Percentiles rank a stretch among this genome's conserved stretches.
Conservation (phyloP, 2,888 invertebrate species). For the Cataglyphis livida region DNA sequence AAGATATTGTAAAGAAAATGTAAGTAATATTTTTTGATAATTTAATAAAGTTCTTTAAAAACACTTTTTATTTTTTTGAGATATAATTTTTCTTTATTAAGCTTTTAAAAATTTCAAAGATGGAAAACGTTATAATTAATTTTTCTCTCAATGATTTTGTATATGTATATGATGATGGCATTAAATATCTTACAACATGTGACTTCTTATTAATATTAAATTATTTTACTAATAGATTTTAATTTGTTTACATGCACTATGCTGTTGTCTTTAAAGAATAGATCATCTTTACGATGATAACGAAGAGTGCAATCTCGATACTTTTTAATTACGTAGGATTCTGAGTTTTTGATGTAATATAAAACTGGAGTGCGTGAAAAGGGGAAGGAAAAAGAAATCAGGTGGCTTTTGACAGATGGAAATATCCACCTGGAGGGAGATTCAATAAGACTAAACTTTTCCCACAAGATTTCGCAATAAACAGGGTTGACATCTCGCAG, state of each 20-base stretch:
- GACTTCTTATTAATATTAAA: not conserved
- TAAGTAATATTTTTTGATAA: not conserved
- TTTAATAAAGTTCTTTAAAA: not conserved
- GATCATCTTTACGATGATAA: not conserved
- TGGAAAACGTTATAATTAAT: too few relatives aligned
- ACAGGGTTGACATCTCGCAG: slow-evolving; percentile 30
- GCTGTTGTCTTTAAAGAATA: not conserved
- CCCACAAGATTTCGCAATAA: slow-evolving; percentile 52
- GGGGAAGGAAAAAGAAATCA: not conserved
- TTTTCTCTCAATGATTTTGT: not conserved
- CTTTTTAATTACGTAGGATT: slow-evolving; percentile 26
- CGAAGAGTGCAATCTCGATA: not conserved
- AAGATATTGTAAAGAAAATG: not conserved
- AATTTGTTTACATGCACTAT: not conserved
- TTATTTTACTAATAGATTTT: not conserved
- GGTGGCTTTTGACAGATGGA: slow-evolving; percentile 64
- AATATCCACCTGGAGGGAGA: slow-evolving; percentile 51
- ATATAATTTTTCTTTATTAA: not conserved
- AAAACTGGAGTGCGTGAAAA: slow-evolving; percentile 57
- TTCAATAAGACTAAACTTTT: slow-evolving; percentile 65
- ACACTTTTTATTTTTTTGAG: not conserved
- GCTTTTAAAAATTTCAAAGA: too few relatives aligned
- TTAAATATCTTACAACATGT: not conserved
- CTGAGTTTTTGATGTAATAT: slow-evolving; percentile 54
- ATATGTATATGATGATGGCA: not conserved